phyloP scores from a whole-genome alignment of 2,797 vertebrate species.

The Falco cherrug region DNA sequence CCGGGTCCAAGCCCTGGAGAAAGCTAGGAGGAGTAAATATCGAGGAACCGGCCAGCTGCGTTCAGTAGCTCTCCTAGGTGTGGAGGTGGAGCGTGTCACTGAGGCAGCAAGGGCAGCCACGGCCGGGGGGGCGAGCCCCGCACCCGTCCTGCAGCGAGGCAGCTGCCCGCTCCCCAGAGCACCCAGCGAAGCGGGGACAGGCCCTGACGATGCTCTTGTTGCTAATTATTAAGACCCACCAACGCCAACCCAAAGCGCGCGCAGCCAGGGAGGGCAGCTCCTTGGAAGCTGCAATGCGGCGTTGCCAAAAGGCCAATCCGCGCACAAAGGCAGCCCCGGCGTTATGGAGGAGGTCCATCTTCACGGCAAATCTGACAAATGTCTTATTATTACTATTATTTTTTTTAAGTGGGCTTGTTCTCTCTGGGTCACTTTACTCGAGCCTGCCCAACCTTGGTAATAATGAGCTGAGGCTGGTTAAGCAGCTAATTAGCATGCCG shows the following conservation, averaged over 20 bases:
- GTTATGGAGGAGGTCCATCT: not conserved
- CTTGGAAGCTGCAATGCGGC: not conserved
- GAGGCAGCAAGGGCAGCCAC: no score
- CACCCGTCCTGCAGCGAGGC: rapidly evolving
- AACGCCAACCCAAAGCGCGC: not conserved
- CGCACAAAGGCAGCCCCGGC: not conserved
- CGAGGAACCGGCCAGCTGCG: not conserved
- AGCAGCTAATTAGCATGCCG: conserved; percentile 85
- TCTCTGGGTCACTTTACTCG: conserved; percentile 51
- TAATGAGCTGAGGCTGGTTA: conserved; percentile 76
- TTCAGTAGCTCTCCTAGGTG: rapidly evolving
- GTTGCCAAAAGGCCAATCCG: not conserved
- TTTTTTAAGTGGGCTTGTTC: conserved; percentile 35
- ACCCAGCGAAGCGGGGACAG: not conserved
- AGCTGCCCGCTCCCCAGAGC: rapidly evolving
- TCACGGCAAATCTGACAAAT: conserved; percentile 30
- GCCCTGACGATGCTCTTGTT: rapidly evolving
- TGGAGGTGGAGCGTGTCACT: not conserved
- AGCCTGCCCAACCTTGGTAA: conserved; percentile 57
- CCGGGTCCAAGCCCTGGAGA: not conserved
- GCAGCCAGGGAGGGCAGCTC: rapidly evolving
- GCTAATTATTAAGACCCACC: rapidly evolving
- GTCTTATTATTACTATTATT: conserved; percentile 49
- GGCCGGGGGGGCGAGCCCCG: rapidly evolving
- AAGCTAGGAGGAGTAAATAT: rapidly evolving